Conservation (phyloP, 2,113 vertebrate species). For the Paradoxurus hermaphroditus region DNA sequence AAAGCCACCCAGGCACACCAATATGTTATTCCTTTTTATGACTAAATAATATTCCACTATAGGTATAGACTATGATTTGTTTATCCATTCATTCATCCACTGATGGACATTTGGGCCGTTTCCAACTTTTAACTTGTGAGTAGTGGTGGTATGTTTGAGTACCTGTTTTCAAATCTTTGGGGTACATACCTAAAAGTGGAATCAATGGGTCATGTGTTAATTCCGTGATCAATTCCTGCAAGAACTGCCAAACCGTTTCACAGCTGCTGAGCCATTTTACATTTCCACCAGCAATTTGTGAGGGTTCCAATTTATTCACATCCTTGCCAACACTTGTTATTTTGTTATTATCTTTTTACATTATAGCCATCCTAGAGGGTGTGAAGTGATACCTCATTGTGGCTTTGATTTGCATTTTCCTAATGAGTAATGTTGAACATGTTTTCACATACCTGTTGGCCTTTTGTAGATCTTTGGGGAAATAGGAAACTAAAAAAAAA, state of each 20-base stretch:
- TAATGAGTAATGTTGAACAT: not conserved
- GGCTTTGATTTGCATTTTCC: slow-evolving; percentile 23
- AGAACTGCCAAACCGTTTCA: not conserved
- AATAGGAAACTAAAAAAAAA: not conserved
- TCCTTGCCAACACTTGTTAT: not conserved
- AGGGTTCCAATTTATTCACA: not conserved
- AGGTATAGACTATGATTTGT: not conserved
- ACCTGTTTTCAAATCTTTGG: not conserved
- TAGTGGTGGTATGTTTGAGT: not conserved
- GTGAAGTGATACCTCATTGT: not conserved
- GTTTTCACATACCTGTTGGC: not conserved
- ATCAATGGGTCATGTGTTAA: not conserved
- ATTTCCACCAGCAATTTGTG: not conserved
- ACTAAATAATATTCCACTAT: not conserved
- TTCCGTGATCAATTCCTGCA: not conserved
- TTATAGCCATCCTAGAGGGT: not conserved
- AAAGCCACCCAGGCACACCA: too few species aligned
- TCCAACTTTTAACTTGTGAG: not conserved
- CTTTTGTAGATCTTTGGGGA: not conserved
- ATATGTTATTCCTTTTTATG: not conserved
- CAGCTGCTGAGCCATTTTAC: not conserved
- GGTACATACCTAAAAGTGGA: not conserved
- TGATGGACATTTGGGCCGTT: not conserved
- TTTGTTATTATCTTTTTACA: not conserved
- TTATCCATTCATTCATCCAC: not conserved